Evolutionary conservation across 1,140 invertebrate genomes (phyloP).

Genomic region (Caenorhabditis latens): DNA sequence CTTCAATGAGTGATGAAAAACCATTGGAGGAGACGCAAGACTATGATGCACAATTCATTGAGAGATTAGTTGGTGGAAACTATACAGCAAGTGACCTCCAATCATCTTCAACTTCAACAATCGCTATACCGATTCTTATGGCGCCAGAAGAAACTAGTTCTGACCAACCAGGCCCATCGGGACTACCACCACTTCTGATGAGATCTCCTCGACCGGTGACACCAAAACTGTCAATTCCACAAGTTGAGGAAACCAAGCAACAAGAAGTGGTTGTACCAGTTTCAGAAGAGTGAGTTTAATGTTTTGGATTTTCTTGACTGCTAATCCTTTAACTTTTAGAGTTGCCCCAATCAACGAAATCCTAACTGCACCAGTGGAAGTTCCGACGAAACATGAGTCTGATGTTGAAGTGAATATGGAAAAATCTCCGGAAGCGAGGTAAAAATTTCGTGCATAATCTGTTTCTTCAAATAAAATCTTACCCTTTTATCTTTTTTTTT

Average conservation of each 20-base stretch:
- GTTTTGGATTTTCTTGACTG: neutral
- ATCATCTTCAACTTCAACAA: neutral
- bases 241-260: neutral
- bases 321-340: neutral
- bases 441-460: too few species aligned
- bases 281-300: neutral
- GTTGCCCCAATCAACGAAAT: neutral
- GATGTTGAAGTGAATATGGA: too few species aligned
- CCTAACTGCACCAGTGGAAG: neutral
- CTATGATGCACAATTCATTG: slow-evolving; percentile 38
- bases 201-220: slow-evolving; percentile 6
- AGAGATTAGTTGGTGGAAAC: neutral
- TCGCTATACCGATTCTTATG: neutral
- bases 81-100: neutral
- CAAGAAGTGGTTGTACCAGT: neutral
- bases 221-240: neutral
- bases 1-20: slow-evolving; percentile 43
- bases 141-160: neutral
- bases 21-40: neutral
- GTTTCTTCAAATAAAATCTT: too few species aligned
- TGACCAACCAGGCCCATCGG: neutral
- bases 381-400: too few species aligned
- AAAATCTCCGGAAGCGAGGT: too few species aligned
- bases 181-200: neutral
- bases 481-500: too few species aligned